These are phyloP conservation scores for Eupithecia tripunctaria DNA, from an alignment of 2,888 invertebrate genomes.

Conservation along the genomic window DNA sequence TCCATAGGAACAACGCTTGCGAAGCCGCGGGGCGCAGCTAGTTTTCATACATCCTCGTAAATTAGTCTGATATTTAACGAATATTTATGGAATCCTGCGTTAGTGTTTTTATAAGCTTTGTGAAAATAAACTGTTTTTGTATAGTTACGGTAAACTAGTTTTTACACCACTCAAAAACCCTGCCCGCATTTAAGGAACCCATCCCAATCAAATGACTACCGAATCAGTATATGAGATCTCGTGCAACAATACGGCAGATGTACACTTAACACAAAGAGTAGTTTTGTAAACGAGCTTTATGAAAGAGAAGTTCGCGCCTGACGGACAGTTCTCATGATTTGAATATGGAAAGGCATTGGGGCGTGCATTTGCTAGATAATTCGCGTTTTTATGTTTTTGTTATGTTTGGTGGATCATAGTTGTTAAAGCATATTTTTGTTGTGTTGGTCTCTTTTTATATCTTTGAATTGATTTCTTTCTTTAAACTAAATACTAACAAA, in stretches of 20 bases:
- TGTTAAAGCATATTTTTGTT: background rate
- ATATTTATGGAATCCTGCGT: no score
- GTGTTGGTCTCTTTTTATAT: background rate
- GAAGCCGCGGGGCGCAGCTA: no score
- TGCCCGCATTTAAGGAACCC: constrained; percentile 11
- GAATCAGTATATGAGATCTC: constrained; percentile 67
- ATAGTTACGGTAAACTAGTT: background rate
- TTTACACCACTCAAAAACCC: background rate
- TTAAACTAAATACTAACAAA: no score
- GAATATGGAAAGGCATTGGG: constrained; percentile 77
- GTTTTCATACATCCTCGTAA: no score
- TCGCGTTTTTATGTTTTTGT: constrained; percentile 2
- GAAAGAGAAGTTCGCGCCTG: constrained; percentile 61
- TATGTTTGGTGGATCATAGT: constrained; percentile 17
- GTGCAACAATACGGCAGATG: constrained; percentile 79
- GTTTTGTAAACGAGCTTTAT: constrained; percentile 30
- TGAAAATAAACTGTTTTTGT: no score
- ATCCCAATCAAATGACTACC: constrained; percentile 36
- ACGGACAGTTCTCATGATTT: constrained; percentile 81
- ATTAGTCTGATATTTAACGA: no score
- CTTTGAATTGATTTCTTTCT: background rate
- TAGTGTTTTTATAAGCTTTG: no score
- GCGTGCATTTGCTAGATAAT: constrained; percentile 56
- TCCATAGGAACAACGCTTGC: no score
- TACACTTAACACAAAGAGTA: constrained; percentile 66